Evolutionary conservation across 2,888 invertebrate species (phyloP).

Genomic region (Trichopria drosophilae): DNA sequence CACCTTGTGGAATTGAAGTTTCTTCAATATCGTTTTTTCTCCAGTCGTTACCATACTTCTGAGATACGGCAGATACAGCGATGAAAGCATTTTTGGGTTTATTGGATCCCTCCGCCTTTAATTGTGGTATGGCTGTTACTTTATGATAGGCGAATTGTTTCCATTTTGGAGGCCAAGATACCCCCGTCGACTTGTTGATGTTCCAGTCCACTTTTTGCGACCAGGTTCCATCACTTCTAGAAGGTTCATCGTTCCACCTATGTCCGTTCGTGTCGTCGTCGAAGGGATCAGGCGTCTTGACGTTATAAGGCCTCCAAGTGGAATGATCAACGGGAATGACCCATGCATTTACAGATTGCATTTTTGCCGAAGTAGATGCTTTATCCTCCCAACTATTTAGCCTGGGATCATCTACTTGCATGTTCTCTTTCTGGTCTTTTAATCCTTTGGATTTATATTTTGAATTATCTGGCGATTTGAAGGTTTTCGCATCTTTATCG

Average conservation of each 20-base stretch:
- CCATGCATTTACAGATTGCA: conserved; percentile 44
- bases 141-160: conserved; percentile 53
- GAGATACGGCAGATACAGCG: conserved; percentile 51
- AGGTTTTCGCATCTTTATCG: conserved; percentile 8
- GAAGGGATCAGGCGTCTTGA: conserved; percentile 31
- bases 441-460: too few relatives aligned
- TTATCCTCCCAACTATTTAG: conserved; percentile 10
- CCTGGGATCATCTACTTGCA: not conserved
- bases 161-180: conserved; percentile 50
- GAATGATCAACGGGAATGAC: conserved; percentile 43
- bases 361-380: conserved; percentile 38
- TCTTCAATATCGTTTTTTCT: conserved; percentile 51
- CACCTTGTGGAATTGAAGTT: conserved; percentile 30
- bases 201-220: conserved; percentile 30
- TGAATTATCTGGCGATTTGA: too few relatives aligned
- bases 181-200: not conserved
- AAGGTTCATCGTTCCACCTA: conserved; percentile 3
- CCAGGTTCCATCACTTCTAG: conserved; percentile 27
- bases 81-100: conserved; percentile 48
- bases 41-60: conserved; percentile 50
- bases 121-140: conserved; percentile 46
- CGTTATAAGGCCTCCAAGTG: conserved; percentile 44
- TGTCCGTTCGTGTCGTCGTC: not conserved
- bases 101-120: conserved; percentile 42
- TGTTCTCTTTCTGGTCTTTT: too few relatives aligned